Conservation (phyloP, 2,113 vertebrate species). For the Tragelaphus imberbis region DNA sequence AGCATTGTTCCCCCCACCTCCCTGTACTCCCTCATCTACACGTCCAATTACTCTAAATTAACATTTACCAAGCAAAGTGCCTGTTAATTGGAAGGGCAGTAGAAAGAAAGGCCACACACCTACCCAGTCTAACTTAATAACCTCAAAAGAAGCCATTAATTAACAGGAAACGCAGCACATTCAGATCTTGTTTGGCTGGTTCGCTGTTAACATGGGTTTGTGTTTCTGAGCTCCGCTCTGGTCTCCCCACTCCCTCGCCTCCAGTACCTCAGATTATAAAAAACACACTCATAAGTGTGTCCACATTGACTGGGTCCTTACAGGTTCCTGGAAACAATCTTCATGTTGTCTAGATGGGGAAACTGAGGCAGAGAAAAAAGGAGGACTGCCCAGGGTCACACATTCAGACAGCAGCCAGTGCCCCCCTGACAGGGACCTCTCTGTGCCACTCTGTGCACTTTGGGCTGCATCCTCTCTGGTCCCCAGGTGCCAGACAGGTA, state of each 20-base stretch:
- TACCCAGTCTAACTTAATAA: conserved; percentile 89
- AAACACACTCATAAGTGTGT: not conserved
- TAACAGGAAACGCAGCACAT: conserved; percentile 67
- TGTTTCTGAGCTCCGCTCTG: not conserved
- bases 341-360: not conserved
- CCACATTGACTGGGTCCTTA: not conserved
- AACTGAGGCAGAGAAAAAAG: not conserved
- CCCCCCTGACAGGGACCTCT: not conserved
- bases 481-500: too few species aligned
- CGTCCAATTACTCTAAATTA: conserved; percentile 85
- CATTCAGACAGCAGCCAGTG: fast-evolving
- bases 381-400: not conserved
- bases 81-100: conserved; percentile 79
- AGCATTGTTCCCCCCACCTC: conserved; percentile 52
- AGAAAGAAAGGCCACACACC: conserved; percentile 88
- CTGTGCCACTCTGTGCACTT: fast-evolving
- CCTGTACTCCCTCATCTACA: conserved; percentile 65
- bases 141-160: conserved; percentile 85
- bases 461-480: not conserved
- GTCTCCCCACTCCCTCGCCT: not conserved
- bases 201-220: conserved; percentile 79
- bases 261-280: not conserved
- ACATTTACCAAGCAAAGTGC: conserved; percentile 83
- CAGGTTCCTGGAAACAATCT: not conserved
- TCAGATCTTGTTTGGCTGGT: conserved; percentile 52